Percentiles rank a stretch among this genome's conserved stretches.
These are phyloP conservation scores for Chaetodon trifasciatus DNA, from an alignment of 2,797 vertebrate species.

Conservation along the genomic window DNA sequence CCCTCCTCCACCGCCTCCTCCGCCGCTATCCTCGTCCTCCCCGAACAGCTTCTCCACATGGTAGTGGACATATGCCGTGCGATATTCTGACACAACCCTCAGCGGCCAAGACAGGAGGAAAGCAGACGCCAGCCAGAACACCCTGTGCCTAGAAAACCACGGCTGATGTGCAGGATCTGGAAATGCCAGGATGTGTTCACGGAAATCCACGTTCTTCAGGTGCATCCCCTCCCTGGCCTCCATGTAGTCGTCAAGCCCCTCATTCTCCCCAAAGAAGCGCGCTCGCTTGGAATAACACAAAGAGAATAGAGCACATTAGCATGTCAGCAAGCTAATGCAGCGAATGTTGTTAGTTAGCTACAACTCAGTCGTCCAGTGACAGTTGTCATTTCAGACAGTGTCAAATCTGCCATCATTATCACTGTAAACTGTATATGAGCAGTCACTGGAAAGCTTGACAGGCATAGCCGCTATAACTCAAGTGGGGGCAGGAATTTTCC, in stretches of 20 bases:
- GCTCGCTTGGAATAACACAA: conserved; percentile 82
- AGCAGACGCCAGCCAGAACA: conserved; percentile 92
- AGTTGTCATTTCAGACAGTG: no score
- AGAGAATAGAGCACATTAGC: background rate
- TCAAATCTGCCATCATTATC: no score
- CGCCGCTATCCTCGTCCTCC: conserved; percentile 83
- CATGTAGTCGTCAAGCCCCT: conserved; percentile 95
- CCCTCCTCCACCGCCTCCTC: conserved; percentile 69
- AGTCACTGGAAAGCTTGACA: no score
- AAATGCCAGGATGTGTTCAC: conserved; percentile 92
- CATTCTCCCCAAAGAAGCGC: conserved; percentile 92
- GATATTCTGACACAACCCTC: conserved; percentile 89
- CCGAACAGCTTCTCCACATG: conserved; percentile 95
- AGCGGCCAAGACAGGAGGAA: conserved; percentile 92
- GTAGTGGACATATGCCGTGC: conserved; percentile 92
- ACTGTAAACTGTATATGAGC: no score
- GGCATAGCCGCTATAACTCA: background rate
- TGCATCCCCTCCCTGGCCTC: conserved; percentile 95
- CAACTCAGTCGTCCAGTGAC: no score
- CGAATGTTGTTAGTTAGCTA: no score
- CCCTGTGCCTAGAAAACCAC: conserved; percentile 89
- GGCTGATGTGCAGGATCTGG: conserved; percentile 89
- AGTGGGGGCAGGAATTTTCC: background rate
- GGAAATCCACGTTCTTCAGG: conserved; percentile 93
- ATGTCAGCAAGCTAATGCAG: no score